Percentiles rank a stretch among this genome's conserved stretches.
phyloP scores from a whole-genome alignment of 1,140 invertebrate species.

The Papilio polyxenes region DNA sequence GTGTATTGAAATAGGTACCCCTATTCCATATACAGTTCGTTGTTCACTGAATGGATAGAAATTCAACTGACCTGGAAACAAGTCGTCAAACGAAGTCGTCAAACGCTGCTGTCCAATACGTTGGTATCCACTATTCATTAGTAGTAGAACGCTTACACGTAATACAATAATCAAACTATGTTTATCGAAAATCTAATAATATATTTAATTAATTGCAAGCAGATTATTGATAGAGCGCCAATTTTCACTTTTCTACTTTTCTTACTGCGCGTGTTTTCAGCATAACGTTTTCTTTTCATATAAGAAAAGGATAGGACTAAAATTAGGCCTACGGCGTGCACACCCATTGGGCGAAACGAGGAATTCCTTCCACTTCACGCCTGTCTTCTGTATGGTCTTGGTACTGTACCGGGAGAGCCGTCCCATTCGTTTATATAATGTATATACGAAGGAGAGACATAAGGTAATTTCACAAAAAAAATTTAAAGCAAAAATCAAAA shows the following conservation, averaged over 20 bases:
- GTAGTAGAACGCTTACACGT: neutral
- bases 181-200: too few relatives aligned
- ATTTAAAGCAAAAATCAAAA: conserved; percentile 13
- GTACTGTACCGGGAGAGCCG: too few relatives aligned
- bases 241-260: too few relatives aligned
- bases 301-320: too few relatives aligned
- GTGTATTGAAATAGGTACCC: neutral
- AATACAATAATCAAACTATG: neutral
- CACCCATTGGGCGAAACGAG: too few relatives aligned
- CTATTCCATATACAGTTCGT: neutral
- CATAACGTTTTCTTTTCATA: too few relatives aligned
- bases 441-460: neutral
- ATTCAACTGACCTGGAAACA: neutral
- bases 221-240: too few relatives aligned
- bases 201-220: too few relatives aligned
- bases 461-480: neutral
- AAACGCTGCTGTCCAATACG: neutral
- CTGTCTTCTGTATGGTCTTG: too few relatives aligned
- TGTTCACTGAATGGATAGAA: conserved; percentile 2
- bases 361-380: too few relatives aligned
- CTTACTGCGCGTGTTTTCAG: too few relatives aligned
- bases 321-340: too few relatives aligned
- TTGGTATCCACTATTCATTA: neutral
- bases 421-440: neutral
- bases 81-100: neutral